These are phyloP conservation scores for Crossaster papposus DNA, from an alignment of 53 echinoderm and acorn worm species.

Conservation along the genomic window DNA sequence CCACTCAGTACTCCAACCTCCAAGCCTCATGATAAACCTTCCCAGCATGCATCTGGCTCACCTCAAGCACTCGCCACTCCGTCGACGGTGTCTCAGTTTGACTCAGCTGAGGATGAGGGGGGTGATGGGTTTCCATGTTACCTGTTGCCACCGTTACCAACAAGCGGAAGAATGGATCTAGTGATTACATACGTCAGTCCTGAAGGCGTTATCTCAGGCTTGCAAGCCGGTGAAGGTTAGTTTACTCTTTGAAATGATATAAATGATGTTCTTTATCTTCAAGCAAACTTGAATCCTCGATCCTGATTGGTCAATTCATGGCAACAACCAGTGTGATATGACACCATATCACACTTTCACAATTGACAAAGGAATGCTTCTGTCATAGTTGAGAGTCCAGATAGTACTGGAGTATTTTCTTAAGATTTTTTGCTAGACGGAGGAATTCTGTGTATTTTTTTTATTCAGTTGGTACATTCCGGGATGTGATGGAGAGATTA, in stretches of 20 bases:
- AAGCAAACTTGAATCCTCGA: too few species aligned
- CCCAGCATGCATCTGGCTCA: neutral
- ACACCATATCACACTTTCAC: too few species aligned
- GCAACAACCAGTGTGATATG: too few species aligned
- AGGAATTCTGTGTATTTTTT: neutral
- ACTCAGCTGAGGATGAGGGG: neutral
- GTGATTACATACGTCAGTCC: conserved; percentile 79
- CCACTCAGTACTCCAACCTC: neutral
- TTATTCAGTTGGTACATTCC: conserved; percentile 70
- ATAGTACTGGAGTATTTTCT: neutral
- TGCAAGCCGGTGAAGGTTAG: conserved; percentile 81
- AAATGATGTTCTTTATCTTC: neutral
- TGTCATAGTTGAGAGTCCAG: too few species aligned
- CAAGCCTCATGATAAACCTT: neutral
- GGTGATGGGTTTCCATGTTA: conserved; percentile 44
- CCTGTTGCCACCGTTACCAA: conserved; percentile 48
- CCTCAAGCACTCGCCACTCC: neutral
- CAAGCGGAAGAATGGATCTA: conserved; percentile 53
- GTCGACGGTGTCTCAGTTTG: neutral
- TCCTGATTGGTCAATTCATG: too few species aligned
- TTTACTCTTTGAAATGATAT: neutral
- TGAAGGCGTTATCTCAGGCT: conserved; percentile 79
- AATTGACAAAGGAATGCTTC: too few species aligned
- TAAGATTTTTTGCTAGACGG: neutral
- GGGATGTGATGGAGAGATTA: conserved; percentile 66